A percentile compares a stretch with the other conserved stretches of the same genome.
Conservation (phyloP, 2,888 invertebrate genomes). For the Diadegma fenestrale region DNA sequence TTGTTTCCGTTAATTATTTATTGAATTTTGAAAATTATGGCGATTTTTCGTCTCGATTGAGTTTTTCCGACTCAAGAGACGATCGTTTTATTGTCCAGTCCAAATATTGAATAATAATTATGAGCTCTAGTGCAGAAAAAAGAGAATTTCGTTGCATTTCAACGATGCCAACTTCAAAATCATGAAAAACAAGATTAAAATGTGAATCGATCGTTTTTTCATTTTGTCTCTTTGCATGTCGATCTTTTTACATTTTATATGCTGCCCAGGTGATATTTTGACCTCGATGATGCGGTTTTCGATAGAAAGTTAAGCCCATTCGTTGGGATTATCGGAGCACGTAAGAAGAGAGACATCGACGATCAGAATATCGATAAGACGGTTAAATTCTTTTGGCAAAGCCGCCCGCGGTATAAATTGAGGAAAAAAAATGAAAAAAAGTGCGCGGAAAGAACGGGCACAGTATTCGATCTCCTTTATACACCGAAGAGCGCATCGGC, state of each 20-base stretch:
- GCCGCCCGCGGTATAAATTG: constrained; percentile 18
- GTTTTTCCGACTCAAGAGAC: no score
- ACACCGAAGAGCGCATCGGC: constrained; percentile 58
- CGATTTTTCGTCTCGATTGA: no score
- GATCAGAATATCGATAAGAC: constrained; percentile 51
- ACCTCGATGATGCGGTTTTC: background rate
- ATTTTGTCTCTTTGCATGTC: background rate
- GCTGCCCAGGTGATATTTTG: constrained; percentile 1
- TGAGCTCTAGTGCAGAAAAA: no score
- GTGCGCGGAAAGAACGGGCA: constrained; percentile 12
- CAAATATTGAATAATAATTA: no score
- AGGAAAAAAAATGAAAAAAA: constrained; percentile 11
- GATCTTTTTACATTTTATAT: background rate
- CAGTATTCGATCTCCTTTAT: constrained; percentile 51
- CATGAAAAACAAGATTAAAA: no score
- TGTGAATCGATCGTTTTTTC: background rate
- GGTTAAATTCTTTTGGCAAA: constrained; percentile 36
- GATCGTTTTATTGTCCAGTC: no score
- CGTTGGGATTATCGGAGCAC: constrained; percentile 16
- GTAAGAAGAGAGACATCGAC: background rate
- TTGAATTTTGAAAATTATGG: no score
- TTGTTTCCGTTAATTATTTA: no score
- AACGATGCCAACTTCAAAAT: no score
- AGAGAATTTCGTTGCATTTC: no score
- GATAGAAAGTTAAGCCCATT: background rate